These are phyloP conservation scores for Rattus rattus DNA, from an alignment of 2,113 vertebrate species.

Conservation along the genomic window DNA sequence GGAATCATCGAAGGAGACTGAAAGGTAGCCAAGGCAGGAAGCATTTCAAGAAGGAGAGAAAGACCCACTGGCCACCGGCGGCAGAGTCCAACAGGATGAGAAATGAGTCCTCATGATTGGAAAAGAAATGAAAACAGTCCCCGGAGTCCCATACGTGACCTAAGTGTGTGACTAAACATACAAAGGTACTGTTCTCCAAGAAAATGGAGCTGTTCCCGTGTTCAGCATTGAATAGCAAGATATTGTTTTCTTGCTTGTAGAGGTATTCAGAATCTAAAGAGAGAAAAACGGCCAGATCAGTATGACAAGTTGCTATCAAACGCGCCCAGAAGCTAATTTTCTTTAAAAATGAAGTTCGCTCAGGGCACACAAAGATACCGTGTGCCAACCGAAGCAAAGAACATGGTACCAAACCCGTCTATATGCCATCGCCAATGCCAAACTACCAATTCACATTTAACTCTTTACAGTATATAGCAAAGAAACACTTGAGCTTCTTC, in stretches of 20 bases:
- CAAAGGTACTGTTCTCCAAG: conserved; percentile 86
- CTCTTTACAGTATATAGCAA: neutral
- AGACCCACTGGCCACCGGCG: conserved; percentile 69
- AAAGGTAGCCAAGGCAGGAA: conserved; percentile 71
- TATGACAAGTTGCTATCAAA: conserved; percentile 48
- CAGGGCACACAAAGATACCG: conserved; percentile 11
- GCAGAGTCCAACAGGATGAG: conserved; percentile 73
- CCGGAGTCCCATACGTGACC: conserved; percentile 65
- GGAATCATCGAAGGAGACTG: conserved; percentile 65
- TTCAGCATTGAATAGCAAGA: conserved; percentile 79
- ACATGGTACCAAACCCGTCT: neutral
- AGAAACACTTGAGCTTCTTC: conserved; percentile 1
- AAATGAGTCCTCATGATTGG: conserved; percentile 57
- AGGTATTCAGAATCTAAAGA: conserved; percentile 87
- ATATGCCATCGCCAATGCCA: neutral
- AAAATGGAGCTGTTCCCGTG: conserved; percentile 73
- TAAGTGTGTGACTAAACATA: conserved; percentile 81
- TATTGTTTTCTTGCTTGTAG: conserved; percentile 83
- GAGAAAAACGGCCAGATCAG: conserved; percentile 71
- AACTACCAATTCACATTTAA: conserved; percentile 35
- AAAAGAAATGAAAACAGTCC: conserved; percentile 67
- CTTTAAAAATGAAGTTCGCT: neutral
- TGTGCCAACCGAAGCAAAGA: conserved; percentile 44
- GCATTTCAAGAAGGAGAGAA: conserved; percentile 72
- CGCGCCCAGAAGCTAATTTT: conserved; percentile 21